Evolutionary conservation across 2,113 vertebrate genomes (phyloP).

Genomic region (Limnothrissa miodon): DNA sequence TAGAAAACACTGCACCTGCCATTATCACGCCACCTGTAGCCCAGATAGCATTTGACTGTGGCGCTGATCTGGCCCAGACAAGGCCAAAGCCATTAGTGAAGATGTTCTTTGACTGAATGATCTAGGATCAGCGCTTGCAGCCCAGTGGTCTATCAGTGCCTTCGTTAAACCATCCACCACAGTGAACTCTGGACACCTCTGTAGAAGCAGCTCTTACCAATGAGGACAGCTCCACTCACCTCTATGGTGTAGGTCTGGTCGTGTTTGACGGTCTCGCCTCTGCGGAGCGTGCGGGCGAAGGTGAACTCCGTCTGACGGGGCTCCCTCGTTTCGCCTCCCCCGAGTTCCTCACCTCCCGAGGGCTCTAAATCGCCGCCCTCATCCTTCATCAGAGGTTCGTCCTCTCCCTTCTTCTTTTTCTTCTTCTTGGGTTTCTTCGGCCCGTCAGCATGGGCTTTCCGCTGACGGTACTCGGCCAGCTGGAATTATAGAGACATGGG

Average conservation of each 20-base stretch:
- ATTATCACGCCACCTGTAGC: not conserved
- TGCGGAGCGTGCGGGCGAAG: constrained; percentile 70
- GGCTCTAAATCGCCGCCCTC: constrained; percentile 58
- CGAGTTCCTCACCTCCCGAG: constrained; percentile 60
- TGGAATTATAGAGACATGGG: constrained; percentile 48
- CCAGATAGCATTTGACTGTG: not conserved
- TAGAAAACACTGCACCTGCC: not conserved
- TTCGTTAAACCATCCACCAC: not conserved
- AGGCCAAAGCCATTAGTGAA: not conserved
- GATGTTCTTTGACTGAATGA: not conserved
- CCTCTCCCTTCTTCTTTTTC: constrained; percentile 72
- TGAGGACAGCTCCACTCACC: constrained; percentile 65
- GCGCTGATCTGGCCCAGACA: not conserved
- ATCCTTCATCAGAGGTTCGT: constrained; percentile 67
- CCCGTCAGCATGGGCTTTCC: constrained; percentile 84
- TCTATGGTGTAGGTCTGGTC: constrained; percentile 81
- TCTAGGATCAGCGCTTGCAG: not conserved
- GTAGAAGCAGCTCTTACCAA: not conserved
- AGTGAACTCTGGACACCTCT: not conserved
- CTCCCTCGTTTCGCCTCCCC: constrained; percentile 58
- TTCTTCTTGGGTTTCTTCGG: constrained; percentile 91
- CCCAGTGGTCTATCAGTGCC: too few relatives aligned
- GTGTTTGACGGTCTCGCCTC: constrained; percentile 77
- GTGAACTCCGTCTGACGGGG: constrained; percentile 70
- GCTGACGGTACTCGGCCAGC: constrained; percentile 93